These are phyloP conservation scores for Sakesphorus luctuosus DNA, from an alignment of 2,113 vertebrate genomes.

Conservation along the genomic window DNA sequence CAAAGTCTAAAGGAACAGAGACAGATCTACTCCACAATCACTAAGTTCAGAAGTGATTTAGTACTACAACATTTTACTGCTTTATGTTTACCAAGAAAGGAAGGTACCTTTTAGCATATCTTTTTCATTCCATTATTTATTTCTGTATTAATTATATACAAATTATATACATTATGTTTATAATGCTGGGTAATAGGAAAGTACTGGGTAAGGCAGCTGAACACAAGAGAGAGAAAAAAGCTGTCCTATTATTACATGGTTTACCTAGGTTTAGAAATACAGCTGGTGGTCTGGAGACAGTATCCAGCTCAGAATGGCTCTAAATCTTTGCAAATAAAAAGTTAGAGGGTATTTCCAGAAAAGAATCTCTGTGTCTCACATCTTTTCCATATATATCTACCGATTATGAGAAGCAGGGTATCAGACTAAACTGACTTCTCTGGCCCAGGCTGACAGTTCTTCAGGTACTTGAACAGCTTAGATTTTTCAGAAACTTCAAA, in stretches of 20 bases:
- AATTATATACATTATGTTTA: neutral
- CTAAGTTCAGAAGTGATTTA: neutral
- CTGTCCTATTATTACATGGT: neutral
- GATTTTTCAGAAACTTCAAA: neutral
- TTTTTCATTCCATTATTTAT: neutral
- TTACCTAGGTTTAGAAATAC: neutral
- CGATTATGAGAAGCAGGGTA: neutral
- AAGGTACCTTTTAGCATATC: neutral
- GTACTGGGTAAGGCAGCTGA: neutral
- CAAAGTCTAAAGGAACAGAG: neutral
- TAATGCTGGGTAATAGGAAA: neutral
- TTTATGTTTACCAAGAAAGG: neutral
- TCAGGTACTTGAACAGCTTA: neutral
- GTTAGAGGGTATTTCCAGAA: neutral
- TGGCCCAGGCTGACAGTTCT: neutral
- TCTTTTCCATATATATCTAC: neutral
- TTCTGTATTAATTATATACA: neutral
- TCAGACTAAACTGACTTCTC: neutral
- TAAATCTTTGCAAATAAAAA: neutral
- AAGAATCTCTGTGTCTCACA: neutral
- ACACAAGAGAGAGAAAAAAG: neutral
- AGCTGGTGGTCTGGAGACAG: neutral
- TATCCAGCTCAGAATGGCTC: neutral
- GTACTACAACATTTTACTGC: neutral
- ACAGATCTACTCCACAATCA: accelerated